phyloP scores from a whole-genome alignment of 2,113 vertebrate genomes.

The Chaetops frenatus region DNA sequence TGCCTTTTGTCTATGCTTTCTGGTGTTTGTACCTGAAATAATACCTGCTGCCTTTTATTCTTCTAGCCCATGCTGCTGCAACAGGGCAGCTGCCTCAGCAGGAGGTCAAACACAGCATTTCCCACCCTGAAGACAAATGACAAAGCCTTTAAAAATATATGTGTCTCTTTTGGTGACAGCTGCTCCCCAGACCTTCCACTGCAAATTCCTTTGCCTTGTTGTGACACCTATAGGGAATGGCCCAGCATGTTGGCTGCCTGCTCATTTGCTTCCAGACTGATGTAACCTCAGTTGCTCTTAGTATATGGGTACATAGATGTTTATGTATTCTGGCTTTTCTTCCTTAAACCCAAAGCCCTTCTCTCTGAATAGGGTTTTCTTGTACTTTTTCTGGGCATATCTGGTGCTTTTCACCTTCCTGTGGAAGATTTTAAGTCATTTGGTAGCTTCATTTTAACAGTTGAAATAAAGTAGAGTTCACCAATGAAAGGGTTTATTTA shows the following conservation, averaged over 20 bases:
- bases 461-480: not conserved
- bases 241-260: constrained; percentile 3
- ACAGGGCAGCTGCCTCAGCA: not conserved
- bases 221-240: not conserved
- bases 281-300: not conserved
- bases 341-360: not conserved
- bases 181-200: not conserved
- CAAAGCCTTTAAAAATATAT: constrained; percentile 6
- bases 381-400: not conserved
- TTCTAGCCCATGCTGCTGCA: not conserved
- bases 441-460: not conserved
- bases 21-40: constrained; percentile 18
- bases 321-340: not conserved
- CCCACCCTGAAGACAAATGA: constrained; percentile 15
- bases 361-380: not conserved
- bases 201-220: not conserved
- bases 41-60: not conserved
- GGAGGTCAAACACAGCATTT: not conserved
- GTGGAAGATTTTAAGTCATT: not conserved
- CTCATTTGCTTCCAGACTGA: not conserved
- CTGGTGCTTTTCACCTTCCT: not conserved
- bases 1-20: not conserved
- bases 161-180: not conserved
- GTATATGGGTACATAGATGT: not conserved
- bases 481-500: not conserved